Evolutionary conservation across 2,888 invertebrate species (phyloP), one percentile per base, ranked within the genome.

Genomic region (Leptinotarsa peninsularis): DNA sequence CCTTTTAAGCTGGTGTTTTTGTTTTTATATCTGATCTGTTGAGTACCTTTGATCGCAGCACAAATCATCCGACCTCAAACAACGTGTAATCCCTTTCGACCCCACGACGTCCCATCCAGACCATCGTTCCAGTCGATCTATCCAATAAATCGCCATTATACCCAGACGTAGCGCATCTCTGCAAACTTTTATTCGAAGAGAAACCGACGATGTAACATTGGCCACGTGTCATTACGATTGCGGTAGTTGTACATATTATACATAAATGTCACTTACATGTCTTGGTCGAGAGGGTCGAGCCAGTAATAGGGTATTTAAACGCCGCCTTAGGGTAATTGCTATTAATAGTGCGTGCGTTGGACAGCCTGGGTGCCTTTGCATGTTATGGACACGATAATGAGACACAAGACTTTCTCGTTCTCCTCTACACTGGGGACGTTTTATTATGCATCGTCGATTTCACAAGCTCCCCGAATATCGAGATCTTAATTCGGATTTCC

Each of bases 351-450:
- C 82, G 83, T 87, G 87, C 86, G 85, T 84, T 79, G 85, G 87
- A 87, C 87, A 87, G 86, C 84, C 83, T 72, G 77, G 78, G 76
- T 76, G 80, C 80, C 84, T 86, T 87, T 87, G 87, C 86, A 86
- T 87, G 87, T 85, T 85, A 85, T 84, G 86, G 86, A 87, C 87
- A 87, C 85, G 86, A 86, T 86, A 86, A 87, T 87, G 86, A 87
- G 86, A 84, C 82, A 80, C 80, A 77, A 80, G 81, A 81, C 78
- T 54, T 33, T 56, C 27, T 56, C 23, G 33, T 68, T 23, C 27
- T 56, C 23, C 54, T 68, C 50, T 23, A n/a, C 5, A 80, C 73
- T 82, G 83, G 81, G 79, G 81, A 82, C 83, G 78, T 79, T 81
- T 81, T 78, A 72, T 60, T 79, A 81, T 82, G 82, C 82, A 81